These are phyloP conservation scores for Petrocephalus schoutedeni DNA, from an alignment of 2,797 vertebrate species.

Conservation along the genomic window DNA sequence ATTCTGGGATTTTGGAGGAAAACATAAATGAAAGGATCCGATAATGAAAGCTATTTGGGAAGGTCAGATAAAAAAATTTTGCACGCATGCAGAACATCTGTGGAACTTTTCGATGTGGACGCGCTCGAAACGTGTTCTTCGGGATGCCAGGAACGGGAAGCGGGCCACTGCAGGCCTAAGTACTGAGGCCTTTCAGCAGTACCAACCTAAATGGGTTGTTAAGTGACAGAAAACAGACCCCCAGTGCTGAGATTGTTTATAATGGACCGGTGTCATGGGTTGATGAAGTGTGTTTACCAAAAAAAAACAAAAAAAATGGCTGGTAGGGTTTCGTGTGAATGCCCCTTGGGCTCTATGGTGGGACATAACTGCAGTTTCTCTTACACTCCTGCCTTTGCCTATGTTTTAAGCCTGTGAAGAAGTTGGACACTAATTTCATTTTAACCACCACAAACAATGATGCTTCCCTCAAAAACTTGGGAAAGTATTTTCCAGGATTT, in stretches of 20 bases:
- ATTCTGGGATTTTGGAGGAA: slow-evolving; percentile 10
- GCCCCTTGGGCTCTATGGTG: not conserved
- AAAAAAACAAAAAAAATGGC: not conserved
- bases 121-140: not conserved
- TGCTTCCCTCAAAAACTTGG: not conserved
- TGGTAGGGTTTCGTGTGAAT: not conserved
- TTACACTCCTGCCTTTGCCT: not conserved
- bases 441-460: not conserved
- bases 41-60: slow-evolving; percentile 45
- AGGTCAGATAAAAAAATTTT: slow-evolving; percentile 21
- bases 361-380: not conserved
- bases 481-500: slow-evolving; percentile 25
- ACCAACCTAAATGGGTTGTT: not conserved
- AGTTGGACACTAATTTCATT: slow-evolving; percentile 3
- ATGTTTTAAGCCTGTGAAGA: not conserved
- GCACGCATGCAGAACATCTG: not conserved
- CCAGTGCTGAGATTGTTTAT: not conserved
- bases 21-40: slow-evolving; percentile 30
- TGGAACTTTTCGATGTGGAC: not conserved
- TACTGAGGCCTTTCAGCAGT: not conserved
- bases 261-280: not conserved
- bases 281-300: slow-evolving; percentile 7
- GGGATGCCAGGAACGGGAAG: not conserved
- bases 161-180: not conserved
- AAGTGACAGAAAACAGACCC: slow-evolving; percentile 16